These are phyloP conservation scores for Trichechus manatus DNA, from an alignment of 2,113 vertebrate species.

Conservation along the genomic window DNA sequence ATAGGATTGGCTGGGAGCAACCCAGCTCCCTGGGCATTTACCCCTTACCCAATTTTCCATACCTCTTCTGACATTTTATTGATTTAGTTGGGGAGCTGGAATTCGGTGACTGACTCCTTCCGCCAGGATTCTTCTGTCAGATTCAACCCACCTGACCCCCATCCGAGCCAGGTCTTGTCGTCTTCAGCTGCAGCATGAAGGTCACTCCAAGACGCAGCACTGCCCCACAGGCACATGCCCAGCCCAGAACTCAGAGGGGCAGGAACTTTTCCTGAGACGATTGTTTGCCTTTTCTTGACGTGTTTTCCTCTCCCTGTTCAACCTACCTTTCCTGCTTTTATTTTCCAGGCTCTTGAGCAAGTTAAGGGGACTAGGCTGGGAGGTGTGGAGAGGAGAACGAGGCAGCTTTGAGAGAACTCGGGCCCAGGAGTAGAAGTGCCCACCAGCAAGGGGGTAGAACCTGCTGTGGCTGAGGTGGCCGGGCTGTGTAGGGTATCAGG, in stretches of 20 bases:
- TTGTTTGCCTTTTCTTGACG: not conserved
- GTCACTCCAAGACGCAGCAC: not conserved
- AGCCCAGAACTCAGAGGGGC: not conserved
- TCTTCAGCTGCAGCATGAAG: not conserved
- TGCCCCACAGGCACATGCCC: not conserved
- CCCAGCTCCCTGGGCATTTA: not conserved
- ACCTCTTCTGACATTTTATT: not conserved
- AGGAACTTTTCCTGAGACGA: not conserved
- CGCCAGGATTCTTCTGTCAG: not conserved
- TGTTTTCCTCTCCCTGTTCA: not conserved
- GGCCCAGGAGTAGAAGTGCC: not conserved
- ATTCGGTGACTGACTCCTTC: not conserved
- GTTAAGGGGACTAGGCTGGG: not conserved
- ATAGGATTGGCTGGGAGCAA: not conserved
- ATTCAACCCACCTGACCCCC: not conserved
- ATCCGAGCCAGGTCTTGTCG: not conserved
- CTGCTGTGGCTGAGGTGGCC: not conserved
- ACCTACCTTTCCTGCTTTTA: conserved; percentile 35
- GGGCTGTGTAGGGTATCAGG: not conserved
- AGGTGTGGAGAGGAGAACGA: not conserved
- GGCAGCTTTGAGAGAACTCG: not conserved
- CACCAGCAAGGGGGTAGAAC: not conserved
- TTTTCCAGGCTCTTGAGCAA: conserved; percentile 1
- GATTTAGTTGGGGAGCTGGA: not conserved
- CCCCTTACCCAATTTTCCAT: not conserved